These are phyloP conservation scores for Buteo buteo DNA, from an alignment of 2,113 vertebrate species.

Conservation along the genomic window DNA sequence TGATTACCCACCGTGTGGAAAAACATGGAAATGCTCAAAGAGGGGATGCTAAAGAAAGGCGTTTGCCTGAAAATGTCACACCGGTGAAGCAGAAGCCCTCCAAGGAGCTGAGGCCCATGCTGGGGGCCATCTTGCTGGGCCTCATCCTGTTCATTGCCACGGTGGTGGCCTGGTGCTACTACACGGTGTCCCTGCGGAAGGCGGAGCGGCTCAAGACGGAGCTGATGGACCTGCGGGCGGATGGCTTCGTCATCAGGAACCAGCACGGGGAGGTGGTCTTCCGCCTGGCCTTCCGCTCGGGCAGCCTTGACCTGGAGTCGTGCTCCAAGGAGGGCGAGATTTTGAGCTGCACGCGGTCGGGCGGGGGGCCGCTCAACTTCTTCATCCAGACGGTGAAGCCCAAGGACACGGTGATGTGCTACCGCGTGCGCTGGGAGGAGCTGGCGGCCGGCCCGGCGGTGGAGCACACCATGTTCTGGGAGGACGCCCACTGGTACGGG, in stretches of 20 bases:
- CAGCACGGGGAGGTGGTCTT: constrained; percentile 87
- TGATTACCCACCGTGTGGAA: accelerated
- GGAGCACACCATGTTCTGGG: constrained; percentile 94
- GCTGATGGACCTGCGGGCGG: constrained; percentile 86
- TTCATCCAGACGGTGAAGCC: constrained; percentile 93
- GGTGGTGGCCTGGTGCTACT: constrained; percentile 91
- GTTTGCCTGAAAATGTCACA: neutral
- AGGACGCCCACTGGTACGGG: constrained; percentile 92
- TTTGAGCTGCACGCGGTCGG: constrained; percentile 82
- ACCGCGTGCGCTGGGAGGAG: constrained; percentile 95
- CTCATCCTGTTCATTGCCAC: constrained; percentile 77
- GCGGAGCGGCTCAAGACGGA: constrained; percentile 84
- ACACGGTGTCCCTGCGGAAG: constrained; percentile 87
- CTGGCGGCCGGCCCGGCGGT: constrained; percentile 78
- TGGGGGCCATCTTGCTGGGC: constrained; percentile 74
- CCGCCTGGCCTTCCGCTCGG: constrained; percentile 89
- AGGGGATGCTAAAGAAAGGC: neutral
- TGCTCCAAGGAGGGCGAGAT: constrained; percentile 86
- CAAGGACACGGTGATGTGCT: constrained; percentile 94
- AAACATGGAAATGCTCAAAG: neutral
- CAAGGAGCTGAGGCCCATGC: constrained; percentile 78
- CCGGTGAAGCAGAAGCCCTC: constrained; percentile 73
- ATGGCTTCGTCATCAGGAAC: constrained; percentile 92
- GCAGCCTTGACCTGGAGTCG: constrained; percentile 88
- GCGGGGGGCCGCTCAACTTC: constrained; percentile 84